Conservation (phyloP, 2,113 vertebrate genomes). For the Pelusios castaneus region DNA sequence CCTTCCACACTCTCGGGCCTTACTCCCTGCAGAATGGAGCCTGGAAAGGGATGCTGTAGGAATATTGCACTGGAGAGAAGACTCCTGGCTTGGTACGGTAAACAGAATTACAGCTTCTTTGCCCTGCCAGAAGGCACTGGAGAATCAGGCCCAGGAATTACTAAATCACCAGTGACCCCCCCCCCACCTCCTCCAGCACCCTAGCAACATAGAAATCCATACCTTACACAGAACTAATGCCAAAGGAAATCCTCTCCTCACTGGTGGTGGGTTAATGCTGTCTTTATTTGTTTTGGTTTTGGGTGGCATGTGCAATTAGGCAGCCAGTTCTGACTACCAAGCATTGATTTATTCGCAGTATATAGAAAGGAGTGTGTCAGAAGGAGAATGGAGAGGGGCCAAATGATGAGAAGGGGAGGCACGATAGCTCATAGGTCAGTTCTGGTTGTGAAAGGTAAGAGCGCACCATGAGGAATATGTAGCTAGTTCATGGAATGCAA, state of each 20-base stretch:
- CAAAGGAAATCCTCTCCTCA: not conserved
- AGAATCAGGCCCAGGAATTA: not conserved
- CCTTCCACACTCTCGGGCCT: not conserved
- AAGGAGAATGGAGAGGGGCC: not conserved
- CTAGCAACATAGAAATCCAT: not conserved
- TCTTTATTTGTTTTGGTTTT: not conserved
- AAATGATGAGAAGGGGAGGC: not conserved
- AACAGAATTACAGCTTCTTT: not conserved
- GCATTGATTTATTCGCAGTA: accelerated
- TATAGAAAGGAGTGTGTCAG: not conserved
- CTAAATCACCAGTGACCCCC: not conserved
- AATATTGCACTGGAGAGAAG: too few relatives aligned
- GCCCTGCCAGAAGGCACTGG: not conserved
- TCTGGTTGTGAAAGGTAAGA: not conserved
- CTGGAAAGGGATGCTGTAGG: too few relatives aligned
- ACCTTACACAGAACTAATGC: not conserved
- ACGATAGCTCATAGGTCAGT: not conserved
- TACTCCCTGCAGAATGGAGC: too few relatives aligned
- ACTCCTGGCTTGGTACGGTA: not conserved
- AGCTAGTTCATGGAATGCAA: not conserved
- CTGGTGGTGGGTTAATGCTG: not conserved
- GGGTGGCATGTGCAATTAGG: accelerated
- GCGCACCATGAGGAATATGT: not conserved
- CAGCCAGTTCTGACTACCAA: not conserved
- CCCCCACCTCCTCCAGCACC: too few relatives aligned